Evolutionary conservation across 2,888 invertebrate species (phyloP).

Genomic region (Drosophila helvetica): DNA sequence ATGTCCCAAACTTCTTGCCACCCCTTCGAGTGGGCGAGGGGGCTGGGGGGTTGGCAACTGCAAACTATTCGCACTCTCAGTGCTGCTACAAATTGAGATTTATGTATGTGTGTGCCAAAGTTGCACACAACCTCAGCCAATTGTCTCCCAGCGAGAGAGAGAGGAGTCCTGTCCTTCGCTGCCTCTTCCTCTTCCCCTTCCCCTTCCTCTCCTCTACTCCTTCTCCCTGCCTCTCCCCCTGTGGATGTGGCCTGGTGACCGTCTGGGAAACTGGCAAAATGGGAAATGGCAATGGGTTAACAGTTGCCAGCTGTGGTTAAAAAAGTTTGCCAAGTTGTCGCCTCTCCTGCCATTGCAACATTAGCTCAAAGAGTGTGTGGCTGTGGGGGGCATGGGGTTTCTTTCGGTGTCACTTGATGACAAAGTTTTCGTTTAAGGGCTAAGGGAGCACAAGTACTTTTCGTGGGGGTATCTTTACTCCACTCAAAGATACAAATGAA

Average conservation of each 20-base stretch:
- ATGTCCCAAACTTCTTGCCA: background rate
- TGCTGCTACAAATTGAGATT: slow-evolving; percentile 76
- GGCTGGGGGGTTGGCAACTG: slow-evolving; percentile 14
- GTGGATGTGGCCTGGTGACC: slow-evolving; percentile 62
- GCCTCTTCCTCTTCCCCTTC: too few species aligned
- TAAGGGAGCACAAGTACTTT: slow-evolving; percentile 39
- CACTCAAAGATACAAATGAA: slow-evolving; percentile 27
- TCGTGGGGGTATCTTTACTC: slow-evolving; percentile 14
- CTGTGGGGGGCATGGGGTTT: background rate
- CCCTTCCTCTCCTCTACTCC: background rate
- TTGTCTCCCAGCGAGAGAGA: slow-evolving; percentile 42
- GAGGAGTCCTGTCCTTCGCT: slow-evolving; percentile 1
- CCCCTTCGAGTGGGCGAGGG: too few species aligned
- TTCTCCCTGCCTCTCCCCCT: background rate
- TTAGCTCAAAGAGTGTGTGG: slow-evolving; percentile 20
- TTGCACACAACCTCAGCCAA: slow-evolving; percentile 72
- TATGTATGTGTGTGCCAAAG: slow-evolving; percentile 73
- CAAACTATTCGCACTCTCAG: slow-evolving; percentile 73
- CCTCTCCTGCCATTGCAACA: slow-evolving; percentile 40
- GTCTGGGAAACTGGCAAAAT: slow-evolving; percentile 50
- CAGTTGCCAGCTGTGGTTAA: slow-evolving; percentile 53
- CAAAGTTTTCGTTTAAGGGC: slow-evolving; percentile 35
- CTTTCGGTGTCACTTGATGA: slow-evolving; percentile 12
- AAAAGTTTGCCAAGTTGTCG: slow-evolving; percentile 51
- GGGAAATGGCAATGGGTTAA: slow-evolving; percentile 58